Evolutionary conservation across 1,140 invertebrate genomes (phyloP).

Genomic region (Zelostemma sp.): DNA sequence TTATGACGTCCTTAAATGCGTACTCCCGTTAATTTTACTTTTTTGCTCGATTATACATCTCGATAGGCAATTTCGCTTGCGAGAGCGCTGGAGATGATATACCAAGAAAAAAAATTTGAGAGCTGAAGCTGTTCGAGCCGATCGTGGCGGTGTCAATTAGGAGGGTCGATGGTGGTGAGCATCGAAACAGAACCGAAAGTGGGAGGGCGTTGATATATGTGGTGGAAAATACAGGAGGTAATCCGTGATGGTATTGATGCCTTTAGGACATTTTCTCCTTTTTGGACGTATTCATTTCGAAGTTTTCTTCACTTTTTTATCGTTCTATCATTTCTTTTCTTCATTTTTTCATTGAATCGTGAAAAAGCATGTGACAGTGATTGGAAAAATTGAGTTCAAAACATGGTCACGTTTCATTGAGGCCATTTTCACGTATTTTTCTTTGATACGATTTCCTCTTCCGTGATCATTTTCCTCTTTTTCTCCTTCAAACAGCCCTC

Average conservation of each 20-base stretch:
- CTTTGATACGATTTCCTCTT: constrained; percentile 23
- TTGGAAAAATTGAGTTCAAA: too few relatives aligned
- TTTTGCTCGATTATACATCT: too few relatives aligned
- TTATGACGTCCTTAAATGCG: not conserved
- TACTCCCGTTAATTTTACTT: not conserved
- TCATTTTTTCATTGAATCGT: too few relatives aligned
- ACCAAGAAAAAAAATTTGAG: too few relatives aligned
- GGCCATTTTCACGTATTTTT: not conserved
- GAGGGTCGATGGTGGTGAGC: constrained; percentile 53
- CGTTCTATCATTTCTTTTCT: too few relatives aligned
- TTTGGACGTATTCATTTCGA: constrained; percentile 14
- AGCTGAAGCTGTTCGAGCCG: too few relatives aligned
- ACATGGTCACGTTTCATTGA: not conserved
- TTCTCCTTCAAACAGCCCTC: constrained; percentile 42
- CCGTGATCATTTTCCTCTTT: constrained; percentile 15
- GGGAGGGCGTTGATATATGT: constrained; percentile 66
- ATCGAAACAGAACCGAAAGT: constrained; percentile 62
- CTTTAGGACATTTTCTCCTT: constrained; percentile 41
- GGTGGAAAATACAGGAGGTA: constrained; percentile 68
- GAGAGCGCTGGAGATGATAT: too few relatives aligned
- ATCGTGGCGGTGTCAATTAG: constrained; percentile 61
- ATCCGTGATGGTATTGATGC: constrained; percentile 69
- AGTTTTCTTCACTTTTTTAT: too few relatives aligned
- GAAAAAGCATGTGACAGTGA: too few relatives aligned
- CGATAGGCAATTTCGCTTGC: too few relatives aligned